Evolutionary conservation across 2,113 vertebrate genomes (phyloP), one percentile per base, ranked within the genome.

Genomic region (Pteronura brasiliensis): DNA sequence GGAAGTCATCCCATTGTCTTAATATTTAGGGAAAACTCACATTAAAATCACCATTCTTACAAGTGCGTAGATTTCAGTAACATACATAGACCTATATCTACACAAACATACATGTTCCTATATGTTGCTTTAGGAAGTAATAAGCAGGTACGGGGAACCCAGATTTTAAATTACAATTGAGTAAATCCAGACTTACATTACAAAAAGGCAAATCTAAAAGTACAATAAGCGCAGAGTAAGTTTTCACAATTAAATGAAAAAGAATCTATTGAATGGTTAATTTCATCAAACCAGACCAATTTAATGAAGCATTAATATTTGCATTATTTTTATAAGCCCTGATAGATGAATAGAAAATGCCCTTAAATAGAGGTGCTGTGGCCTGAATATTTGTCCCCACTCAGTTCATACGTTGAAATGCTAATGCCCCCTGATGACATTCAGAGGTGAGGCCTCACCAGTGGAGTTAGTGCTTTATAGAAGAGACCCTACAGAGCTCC

Each of bases 221-320:
- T 25, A 0, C 27, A 34, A 52, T 88, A 87, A 47, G 14, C 31
- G 36, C 59, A 55, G 52, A 82, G 81, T 57, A 29, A 39, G 36
- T 81, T 86, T 92, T 80, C 27, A 63, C 25, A 83, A n/a, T 57
- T 88, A 91, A 96, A n/a, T 71, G 36, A n/a, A 91, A 71, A 39
- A 31, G 61, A 36, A 86, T 42, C 15, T 31, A 69, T 10, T 42
- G 57, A 83, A 81, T 87, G 15, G 25, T 8, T 34, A 76, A 4
- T 92, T 67, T 72, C 23, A 69, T 72, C 79, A 86, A 77, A 72
- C 6, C 6, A 77, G 25, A 34, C 23, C 31, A 52, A 74, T n/a
- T 63, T 49, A 93, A 92, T 81, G 11, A 92, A 29, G 20, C 77
- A 21, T 69, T 92, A 20, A 47, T 47, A 36, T 84, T 47, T 71